A percentile compares a stretch with the other conserved stretches of the same genome.
phyloP scores from a whole-genome alignment of 1,140 invertebrate genomes.

The Hylaeus anthracinus region DNA sequence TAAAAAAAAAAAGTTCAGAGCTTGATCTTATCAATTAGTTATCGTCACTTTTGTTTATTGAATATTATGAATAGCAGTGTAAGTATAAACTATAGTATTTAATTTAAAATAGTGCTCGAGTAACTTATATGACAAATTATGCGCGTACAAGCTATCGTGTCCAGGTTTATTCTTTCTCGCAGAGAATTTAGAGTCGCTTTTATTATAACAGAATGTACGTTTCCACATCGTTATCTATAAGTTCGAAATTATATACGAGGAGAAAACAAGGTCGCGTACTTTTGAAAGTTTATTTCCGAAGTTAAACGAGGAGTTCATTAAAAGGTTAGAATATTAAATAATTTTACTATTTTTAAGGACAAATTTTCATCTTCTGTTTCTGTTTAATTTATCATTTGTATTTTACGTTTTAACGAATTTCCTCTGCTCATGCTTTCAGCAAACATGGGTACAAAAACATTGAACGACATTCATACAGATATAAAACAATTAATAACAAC shows the following conservation, averaged over 20 bases:
- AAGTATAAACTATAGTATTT: not conserved
- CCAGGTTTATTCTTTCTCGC: not conserved
- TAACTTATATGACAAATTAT: not conserved
- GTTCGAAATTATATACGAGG: not conserved
- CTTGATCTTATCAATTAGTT: not conserved
- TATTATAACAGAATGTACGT: not conserved
- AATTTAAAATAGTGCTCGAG: constrained; percentile 28
- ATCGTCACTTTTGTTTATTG: constrained; percentile 14
- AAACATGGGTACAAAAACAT: constrained; percentile 73
- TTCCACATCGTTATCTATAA: not conserved
- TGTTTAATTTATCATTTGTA: not conserved
- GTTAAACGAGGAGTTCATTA: not conserved
- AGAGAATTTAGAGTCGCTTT: not conserved
- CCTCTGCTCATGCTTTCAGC: not conserved
- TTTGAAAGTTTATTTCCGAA: not conserved
- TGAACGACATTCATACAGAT: constrained; percentile 75
- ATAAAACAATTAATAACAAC: constrained; percentile 74
- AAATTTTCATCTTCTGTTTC: not conserved
- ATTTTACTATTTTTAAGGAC: not conserved
- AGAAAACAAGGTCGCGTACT: not conserved
- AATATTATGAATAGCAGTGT: not conserved
- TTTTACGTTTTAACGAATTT: not conserved
- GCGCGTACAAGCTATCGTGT: not conserved
- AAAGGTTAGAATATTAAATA: constrained; percentile 19
- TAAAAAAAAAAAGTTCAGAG: not conserved